These are phyloP conservation scores for Maniola jurtina DNA, from an alignment of 1,140 invertebrate species.

Conservation along the genomic window DNA sequence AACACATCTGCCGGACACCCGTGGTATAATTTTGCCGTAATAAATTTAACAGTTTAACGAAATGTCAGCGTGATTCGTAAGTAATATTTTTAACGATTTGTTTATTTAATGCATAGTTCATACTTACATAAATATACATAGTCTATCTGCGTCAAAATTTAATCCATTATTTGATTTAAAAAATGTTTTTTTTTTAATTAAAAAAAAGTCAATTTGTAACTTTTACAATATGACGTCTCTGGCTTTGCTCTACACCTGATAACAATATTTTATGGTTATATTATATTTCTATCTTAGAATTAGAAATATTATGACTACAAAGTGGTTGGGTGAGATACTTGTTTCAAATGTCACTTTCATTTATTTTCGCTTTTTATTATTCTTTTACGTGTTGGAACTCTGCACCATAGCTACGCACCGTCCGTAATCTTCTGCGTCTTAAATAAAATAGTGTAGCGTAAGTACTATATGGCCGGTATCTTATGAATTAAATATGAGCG, in stretches of 20 bases:
- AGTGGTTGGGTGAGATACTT: not conserved
- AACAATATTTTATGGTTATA: too few species aligned
- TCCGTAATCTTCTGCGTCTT: slow-evolving; percentile 71
- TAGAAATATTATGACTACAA: not conserved
- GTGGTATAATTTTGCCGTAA: slow-evolving; percentile 43
- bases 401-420: slow-evolving; percentile 30
- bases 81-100: slow-evolving; percentile 7
- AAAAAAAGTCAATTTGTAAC: too few species aligned
- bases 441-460: slow-evolving; percentile 75
- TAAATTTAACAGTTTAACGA: slow-evolving; percentile 56
- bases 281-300: too few species aligned
- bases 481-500: slow-evolving; percentile 79
- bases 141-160: too few species aligned
- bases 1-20: slow-evolving; percentile 71
- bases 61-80: slow-evolving; percentile 7
- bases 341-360: not conserved
- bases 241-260: too few species aligned
- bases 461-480: slow-evolving; percentile 74
- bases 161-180: too few species aligned
- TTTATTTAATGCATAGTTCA: not conserved
- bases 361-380: not conserved
- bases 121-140: too few species aligned
- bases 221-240: too few species aligned
- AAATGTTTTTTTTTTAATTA: too few species aligned
- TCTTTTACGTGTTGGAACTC: not conserved